Conservation (phyloP, 2,888 invertebrate species). For the Amorpha juglandis region DNA sequence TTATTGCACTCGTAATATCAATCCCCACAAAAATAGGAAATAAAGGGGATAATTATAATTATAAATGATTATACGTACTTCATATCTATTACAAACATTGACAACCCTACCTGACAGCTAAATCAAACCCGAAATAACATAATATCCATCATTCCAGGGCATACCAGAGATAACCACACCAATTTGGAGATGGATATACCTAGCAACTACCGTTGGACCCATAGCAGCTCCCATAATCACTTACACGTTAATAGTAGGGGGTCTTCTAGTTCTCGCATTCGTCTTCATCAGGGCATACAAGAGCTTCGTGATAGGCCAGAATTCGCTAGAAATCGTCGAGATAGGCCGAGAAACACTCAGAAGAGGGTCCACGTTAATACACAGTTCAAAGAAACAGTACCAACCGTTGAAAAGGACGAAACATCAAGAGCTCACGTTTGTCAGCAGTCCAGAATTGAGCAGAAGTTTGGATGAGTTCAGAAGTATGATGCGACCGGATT, state of each 20-base stretch:
- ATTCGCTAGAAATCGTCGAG: slow-evolving; percentile 90
- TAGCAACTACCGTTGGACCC: slow-evolving; percentile 91
- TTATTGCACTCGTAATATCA: too few relatives aligned
- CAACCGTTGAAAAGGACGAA: slow-evolving; percentile 52
- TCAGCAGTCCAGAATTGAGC: slow-evolving; percentile 53
- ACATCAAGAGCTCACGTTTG: slow-evolving; percentile 55
- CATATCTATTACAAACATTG: too few relatives aligned
- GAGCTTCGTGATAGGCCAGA: slow-evolving; percentile 87
- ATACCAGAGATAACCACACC: slow-evolving; percentile 90
- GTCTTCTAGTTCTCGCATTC: slow-evolving; percentile 86
- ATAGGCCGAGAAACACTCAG: slow-evolving; percentile 89
- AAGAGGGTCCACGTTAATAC: slow-evolving; percentile 85
- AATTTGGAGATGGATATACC: slow-evolving; percentile 92
- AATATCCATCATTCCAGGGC: slow-evolving; percentile 79
- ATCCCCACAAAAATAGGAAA: too few relatives aligned
- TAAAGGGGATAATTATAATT: too few relatives aligned
- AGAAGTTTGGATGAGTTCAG: slow-evolving; percentile 65
- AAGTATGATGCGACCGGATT: slow-evolving; percentile 56
- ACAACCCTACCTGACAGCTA: too few relatives aligned
- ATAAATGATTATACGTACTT: too few relatives aligned
- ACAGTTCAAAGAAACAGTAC: slow-evolving; percentile 83
- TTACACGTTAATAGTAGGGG: slow-evolving; percentile 89
- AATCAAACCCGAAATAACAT: too few relatives aligned
- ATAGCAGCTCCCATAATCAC: slow-evolving; percentile 87
- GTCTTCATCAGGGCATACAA: slow-evolving; percentile 90